Percentiles rank a stretch among this genome's conserved stretches.
Evolutionary conservation across 2,113 vertebrate genomes (phyloP).

Genomic region (Oreochromis aureus): DNA sequence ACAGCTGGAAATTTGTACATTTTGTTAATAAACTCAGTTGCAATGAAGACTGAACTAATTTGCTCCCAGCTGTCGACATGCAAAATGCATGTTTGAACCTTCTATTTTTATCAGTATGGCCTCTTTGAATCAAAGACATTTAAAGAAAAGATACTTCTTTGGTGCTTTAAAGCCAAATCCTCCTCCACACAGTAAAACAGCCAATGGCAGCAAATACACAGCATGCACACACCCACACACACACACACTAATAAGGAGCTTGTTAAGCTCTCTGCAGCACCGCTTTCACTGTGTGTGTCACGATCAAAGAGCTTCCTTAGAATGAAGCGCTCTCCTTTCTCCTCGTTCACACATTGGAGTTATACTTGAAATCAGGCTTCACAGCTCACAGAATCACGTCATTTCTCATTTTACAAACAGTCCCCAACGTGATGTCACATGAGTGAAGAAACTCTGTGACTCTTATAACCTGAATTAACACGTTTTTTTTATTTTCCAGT

Average conservation of each 20-base stretch:
- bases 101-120: neutral
- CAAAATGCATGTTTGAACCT: neutral
- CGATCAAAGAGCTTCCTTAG: slow-evolving; percentile 8
- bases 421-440: neutral
- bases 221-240: neutral
- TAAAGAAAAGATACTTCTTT: neutral
- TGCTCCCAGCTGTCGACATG: neutral
- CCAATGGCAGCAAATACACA: neutral
- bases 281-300: neutral
- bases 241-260: neutral
- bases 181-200: slow-evolving; percentile 12
- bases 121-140: neutral
- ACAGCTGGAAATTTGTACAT: neutral
- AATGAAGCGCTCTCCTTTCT: neutral
- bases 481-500: neutral
- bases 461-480: neutral
- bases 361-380: neutral
- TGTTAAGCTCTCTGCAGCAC: neutral
- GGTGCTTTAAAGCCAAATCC: neutral
- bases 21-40: neutral
- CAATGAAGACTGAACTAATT: neutral
- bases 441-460: neutral
- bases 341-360: neutral
- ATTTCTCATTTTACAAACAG: neutral
- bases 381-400: neutral